Evolutionary conservation across 1,140 invertebrate species (phyloP).

Genomic region (Leptinotarsa defecta): DNA sequence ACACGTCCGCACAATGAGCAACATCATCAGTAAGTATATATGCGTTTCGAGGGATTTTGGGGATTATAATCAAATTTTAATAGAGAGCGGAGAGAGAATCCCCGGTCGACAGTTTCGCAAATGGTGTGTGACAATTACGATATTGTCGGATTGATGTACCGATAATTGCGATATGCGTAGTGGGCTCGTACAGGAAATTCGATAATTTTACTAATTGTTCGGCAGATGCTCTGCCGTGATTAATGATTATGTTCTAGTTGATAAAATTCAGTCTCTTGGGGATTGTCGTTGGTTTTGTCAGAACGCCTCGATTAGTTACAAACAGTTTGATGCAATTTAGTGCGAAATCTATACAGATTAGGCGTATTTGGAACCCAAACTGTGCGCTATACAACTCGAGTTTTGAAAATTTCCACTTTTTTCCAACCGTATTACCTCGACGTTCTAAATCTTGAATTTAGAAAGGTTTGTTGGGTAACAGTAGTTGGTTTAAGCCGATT

Average conservation of each 20-base stretch:
- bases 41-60: slow-evolving; percentile 6
- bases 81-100: slow-evolving; percentile 15
- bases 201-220: slow-evolving; percentile 9
- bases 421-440: too few species aligned
- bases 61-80: slow-evolving; percentile 19
- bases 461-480: too few species aligned
- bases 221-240: neutral
- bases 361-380: too few species aligned
- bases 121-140: slow-evolving; percentile 18
- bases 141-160: slow-evolving; percentile 14
- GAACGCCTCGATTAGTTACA: too few species aligned
- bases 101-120: neutral
- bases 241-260: neutral
- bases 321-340: too few species aligned
- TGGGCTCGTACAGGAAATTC: neutral
- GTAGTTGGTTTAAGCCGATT: too few species aligned
- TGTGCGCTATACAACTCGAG: too few species aligned
- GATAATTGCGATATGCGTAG: slow-evolving; percentile 5
- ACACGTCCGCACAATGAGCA: neutral
- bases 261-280: neutral
- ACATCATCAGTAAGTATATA: neutral
- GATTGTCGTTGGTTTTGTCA: neutral
- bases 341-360: too few species aligned
- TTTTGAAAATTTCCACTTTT: too few species aligned
- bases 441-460: too few species aligned